Conservation (phyloP, 2,888 invertebrate species). For the Epistrophe grossulariae region DNA sequence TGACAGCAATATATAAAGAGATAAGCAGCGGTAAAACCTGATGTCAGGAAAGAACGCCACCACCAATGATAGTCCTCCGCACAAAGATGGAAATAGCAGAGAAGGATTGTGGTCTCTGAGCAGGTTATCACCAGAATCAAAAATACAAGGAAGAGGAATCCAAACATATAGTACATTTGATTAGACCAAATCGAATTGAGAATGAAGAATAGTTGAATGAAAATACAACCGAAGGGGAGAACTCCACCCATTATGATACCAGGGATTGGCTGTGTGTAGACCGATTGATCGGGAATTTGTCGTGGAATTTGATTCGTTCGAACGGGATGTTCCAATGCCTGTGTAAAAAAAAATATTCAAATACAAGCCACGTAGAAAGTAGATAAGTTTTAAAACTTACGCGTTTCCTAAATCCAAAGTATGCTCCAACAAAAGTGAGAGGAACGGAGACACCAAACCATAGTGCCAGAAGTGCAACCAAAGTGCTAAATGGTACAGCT, state of each 20-base stretch:
- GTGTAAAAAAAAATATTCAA: conserved; percentile 77
- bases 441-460: conserved; percentile 99
- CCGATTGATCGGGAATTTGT: conserved; percentile 99
- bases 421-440: conserved; percentile 98
- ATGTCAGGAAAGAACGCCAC: conserved; percentile 98
- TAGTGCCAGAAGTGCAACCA: conserved; percentile 95
- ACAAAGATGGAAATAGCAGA: conserved; percentile 99
- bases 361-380: conserved; percentile 5
- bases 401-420: conserved; percentile 98
- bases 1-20: conserved; percentile 99
- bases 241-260: conserved; percentile 99
- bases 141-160: conserved; percentile 98
- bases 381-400: conserved; percentile 85
- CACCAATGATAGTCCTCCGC: conserved; percentile 99
- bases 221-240: conserved; percentile 98
- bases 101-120: conserved; percentile 98
- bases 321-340: conserved; percentile 98
- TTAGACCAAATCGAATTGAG: conserved; percentile 98
- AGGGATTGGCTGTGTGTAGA: conserved; percentile 97
- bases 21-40: conserved; percentile 98
- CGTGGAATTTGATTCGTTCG: conserved; percentile 99
- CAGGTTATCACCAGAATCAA: conserved; percentile 98
- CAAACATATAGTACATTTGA: conserved; percentile 99
- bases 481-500: conserved; percentile 97
- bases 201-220: conserved; percentile 99